Conservation (phyloP, 1,140 invertebrate genomes). For the Ephestia elutella region DNA sequence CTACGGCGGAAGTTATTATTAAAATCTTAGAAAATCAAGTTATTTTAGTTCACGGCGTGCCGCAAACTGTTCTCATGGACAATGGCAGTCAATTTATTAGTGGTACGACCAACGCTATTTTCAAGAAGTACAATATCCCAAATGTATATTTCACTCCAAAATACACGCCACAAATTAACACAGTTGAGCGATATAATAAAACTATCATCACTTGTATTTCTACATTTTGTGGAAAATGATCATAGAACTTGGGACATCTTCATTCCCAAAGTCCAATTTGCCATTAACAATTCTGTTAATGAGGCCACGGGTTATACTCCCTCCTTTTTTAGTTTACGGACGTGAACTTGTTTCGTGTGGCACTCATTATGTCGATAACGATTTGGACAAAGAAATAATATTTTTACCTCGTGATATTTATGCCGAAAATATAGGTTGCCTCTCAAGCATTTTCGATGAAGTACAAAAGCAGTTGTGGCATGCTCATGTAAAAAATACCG, state of each 20-base stretch:
- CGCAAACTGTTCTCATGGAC: conserved; percentile 10
- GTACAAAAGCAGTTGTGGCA: conserved; percentile 7
- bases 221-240: conserved; percentile 14
- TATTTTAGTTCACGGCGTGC: conserved; percentile 12
- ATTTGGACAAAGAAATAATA: background rate
- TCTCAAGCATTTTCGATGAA: conserved; percentile 9
- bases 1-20: background rate
- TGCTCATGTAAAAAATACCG: conserved; percentile 6
- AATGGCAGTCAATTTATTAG: conserved; percentile 14
- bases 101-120: background rate
- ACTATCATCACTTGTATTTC: conserved; percentile 15
- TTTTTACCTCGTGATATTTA: conserved; percentile 6
- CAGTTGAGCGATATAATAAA: conserved; percentile 1
- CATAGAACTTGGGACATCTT: conserved; percentile 14
- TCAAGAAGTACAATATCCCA: conserved; percentile 9
- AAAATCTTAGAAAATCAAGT: conserved; percentile 11
- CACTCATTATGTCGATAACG: background rate
- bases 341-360: conserved; percentile 7
- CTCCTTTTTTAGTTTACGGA: conserved; percentile 5
- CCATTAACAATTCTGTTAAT: conserved; percentile 10
- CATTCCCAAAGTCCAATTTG: conserved; percentile 9
- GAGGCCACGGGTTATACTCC: conserved; percentile 9
- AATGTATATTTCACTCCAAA: conserved; percentile 8
- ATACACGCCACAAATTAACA: conserved; percentile 7
- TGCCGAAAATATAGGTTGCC: conserved; percentile 6